Conservation (phyloP, 2,888 invertebrate species). For the Eupithecia abbreviata region DNA sequence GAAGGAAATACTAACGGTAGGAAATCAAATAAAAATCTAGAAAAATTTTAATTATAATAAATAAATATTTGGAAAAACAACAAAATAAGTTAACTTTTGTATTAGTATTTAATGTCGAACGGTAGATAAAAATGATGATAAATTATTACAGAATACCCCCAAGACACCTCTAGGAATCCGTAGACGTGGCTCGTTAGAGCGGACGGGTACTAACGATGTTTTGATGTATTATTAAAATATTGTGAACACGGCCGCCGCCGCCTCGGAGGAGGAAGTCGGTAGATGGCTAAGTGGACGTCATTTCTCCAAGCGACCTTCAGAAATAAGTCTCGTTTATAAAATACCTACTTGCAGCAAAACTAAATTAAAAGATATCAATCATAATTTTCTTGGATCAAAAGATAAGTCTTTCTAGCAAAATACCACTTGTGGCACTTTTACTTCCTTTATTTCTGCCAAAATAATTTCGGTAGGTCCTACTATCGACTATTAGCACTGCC, state of each 20-base stretch:
- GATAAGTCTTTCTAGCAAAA: neutral
- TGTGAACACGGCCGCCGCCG: slow-evolving; percentile 8
- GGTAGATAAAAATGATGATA: neutral
- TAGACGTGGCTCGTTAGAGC: slow-evolving; percentile 34
- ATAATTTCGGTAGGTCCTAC: no score
- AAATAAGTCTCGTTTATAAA: neutral
- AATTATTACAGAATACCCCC: slow-evolving; percentile 29
- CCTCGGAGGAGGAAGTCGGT: slow-evolving; percentile 25
- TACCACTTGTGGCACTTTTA: neutral
- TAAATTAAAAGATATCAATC: neutral
- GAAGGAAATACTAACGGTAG: no score
- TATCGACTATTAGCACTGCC: no score
- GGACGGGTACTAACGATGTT: slow-evolving; percentile 42
- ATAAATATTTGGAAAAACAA: neutral
- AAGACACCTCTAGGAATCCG: slow-evolving; percentile 37
- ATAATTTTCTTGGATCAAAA: neutral
- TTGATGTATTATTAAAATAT: slow-evolving; percentile 42
- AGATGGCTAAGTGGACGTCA: slow-evolving; percentile 3
- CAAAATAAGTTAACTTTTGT: neutral
- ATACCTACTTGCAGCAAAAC: neutral
- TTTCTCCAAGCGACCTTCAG: slow-evolving; percentile 14
- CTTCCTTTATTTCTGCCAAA: neutral
- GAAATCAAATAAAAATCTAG: neutral
- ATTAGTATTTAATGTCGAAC: neutral
- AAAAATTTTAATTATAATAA: neutral